A percentile compares a stretch with the other conserved stretches of the same genome.
These are phyloP conservation scores for Oncopeltus fasciatus DNA, from an alignment of 1,140 invertebrate species.

Conservation along the genomic window DNA sequence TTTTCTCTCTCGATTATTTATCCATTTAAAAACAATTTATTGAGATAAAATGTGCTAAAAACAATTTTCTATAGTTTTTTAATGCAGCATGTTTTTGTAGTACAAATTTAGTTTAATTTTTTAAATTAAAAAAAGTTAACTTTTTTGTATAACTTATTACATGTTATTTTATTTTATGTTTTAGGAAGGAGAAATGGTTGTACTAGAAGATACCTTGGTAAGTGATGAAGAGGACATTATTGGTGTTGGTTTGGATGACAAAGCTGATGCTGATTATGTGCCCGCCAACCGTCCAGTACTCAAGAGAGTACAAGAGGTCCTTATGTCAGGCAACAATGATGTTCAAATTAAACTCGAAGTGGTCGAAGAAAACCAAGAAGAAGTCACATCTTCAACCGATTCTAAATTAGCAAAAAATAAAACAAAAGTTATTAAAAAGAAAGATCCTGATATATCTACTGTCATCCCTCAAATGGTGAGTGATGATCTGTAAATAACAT, in stretches of 20 bases:
- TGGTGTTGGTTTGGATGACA: constrained; percentile 24
- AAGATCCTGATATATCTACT: constrained; percentile 1
- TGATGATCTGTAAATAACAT: too few relatives aligned
- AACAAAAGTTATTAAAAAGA: constrained; percentile 12
- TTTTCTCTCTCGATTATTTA: too few relatives aligned
- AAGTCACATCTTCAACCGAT: constrained; percentile 9
- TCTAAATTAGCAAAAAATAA: not conserved
- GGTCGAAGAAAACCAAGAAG: constrained; percentile 17
- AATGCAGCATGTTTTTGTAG: too few relatives aligned
- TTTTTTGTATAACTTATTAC: too few relatives aligned
- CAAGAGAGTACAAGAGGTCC: not conserved
- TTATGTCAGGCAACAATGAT: constrained; percentile 3
- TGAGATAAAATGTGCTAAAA: too few relatives aligned
- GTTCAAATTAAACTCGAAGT: constrained; percentile 18
- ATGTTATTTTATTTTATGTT: not conserved
- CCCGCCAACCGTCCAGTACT: not conserved
- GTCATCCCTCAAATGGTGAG: constrained; percentile 22
- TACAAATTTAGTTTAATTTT: too few relatives aligned
- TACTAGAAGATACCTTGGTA: constrained; percentile 25
- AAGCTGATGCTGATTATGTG: constrained; percentile 10
- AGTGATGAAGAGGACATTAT: constrained; percentile 24
- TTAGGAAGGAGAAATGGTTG: constrained; percentile 25
- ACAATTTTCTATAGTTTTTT: too few relatives aligned
- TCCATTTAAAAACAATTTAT: too few relatives aligned
- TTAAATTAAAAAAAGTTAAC: too few relatives aligned